Percentiles rank a stretch among this genome's conserved stretches.
Evolutionary conservation across 2,888 invertebrate genomes (phyloP).

Genomic region (Ophion slaviceki): DNA sequence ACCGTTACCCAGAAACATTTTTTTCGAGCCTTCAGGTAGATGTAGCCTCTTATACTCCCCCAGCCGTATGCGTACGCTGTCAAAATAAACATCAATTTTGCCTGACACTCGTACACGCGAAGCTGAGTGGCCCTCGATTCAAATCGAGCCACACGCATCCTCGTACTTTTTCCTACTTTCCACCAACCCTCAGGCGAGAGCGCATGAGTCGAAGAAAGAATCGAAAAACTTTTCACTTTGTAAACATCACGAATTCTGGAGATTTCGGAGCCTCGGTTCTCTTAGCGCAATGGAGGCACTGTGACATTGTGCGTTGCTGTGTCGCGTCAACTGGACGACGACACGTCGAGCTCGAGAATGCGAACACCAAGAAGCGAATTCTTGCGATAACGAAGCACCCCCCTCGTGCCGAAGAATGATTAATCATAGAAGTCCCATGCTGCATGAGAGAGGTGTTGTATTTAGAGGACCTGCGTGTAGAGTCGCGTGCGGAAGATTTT

Average conservation of each 20-base stretch:
- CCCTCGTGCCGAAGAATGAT: conserved; percentile 38
- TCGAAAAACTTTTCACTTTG: conserved; percentile 39
- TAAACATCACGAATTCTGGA: conserved; percentile 48
- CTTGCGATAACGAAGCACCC: conserved; percentile 48
- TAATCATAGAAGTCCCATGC: conserved; percentile 26
- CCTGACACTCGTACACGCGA: background rate
- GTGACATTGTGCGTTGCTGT: conserved; percentile 45
- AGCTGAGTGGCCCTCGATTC: conserved; percentile 26
- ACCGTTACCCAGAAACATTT: no score
- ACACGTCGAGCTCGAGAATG: conserved; percentile 23
- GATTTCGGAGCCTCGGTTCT: background rate
- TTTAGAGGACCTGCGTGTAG: conserved; percentile 6
- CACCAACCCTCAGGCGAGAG: background rate
- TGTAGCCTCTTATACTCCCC: background rate
- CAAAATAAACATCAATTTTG: conserved; percentile 37
- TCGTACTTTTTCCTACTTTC: conserved; percentile 25
- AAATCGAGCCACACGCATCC: background rate
- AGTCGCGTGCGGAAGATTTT: conserved; percentile 56
- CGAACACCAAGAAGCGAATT: conserved; percentile 14
- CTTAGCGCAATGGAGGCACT: conserved; percentile 17
- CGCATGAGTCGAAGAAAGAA: conserved; percentile 1
- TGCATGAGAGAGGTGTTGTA: background rate
- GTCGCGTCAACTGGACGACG: conserved; percentile 7
- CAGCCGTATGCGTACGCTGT: conserved; percentile 15
- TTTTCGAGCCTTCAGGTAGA: no score